These are phyloP conservation scores for Trachymyrmex cornetzi DNA, from an alignment of 1,140 invertebrate species.

Conservation along the genomic window DNA sequence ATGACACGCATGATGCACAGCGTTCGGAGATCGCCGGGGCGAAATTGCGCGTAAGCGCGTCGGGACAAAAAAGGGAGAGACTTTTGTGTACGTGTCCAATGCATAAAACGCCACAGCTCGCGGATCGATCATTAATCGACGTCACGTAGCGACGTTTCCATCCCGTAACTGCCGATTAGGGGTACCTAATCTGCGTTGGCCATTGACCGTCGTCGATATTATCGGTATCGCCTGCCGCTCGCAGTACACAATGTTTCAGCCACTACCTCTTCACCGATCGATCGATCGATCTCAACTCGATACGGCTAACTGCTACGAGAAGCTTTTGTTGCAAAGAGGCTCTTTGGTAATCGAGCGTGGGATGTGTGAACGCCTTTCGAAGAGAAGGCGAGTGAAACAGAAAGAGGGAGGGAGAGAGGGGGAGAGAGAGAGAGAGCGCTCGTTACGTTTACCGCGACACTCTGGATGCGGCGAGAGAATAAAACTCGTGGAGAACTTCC, in stretches of 20 bases:
- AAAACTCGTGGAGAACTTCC: conserved; percentile 41
- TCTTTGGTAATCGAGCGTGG: conserved; percentile 55
- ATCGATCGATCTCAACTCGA: conserved; percentile 44
- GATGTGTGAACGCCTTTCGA: neutral
- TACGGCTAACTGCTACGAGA: conserved; percentile 39
- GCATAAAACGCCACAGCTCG: neutral
- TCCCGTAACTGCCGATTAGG: conserved; percentile 3
- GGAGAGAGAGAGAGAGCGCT: neutral
- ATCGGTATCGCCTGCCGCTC: neutral
- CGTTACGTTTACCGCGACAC: neutral
- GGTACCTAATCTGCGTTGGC: conserved; percentile 3
- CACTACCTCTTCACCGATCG: conserved; percentile 5
- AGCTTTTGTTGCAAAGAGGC: conserved; percentile 60
- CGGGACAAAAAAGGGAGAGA: neutral
- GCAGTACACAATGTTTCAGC: conserved; percentile 1
- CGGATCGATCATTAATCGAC: conserved; percentile 30
- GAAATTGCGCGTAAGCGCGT: neutral
- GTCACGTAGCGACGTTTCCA: neutral
- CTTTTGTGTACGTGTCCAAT: neutral
- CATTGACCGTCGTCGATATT: conserved; percentile 31
- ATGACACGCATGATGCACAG: neutral
- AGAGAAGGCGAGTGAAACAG: conserved; percentile 4
- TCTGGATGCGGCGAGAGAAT: conserved; percentile 17
- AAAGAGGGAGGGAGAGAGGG: neutral
- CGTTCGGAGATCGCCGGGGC: neutral